A percentile compares a stretch with the other conserved stretches of the same genome.
These are phyloP conservation scores for Pandemis cinnamomeana DNA, from an alignment of 2,888 invertebrate genomes.

Conservation along the genomic window DNA sequence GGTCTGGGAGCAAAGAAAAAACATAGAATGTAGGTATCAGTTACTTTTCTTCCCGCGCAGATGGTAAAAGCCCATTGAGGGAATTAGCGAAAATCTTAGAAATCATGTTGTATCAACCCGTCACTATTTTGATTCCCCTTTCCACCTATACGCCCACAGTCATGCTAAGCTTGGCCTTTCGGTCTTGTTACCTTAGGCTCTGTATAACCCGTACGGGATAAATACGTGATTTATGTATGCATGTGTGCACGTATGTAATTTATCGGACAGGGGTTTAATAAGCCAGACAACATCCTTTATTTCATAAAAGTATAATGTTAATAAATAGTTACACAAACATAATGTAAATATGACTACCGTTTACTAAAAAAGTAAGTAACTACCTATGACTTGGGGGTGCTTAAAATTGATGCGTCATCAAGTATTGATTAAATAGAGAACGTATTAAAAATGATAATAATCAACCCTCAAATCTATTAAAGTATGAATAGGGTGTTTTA, in stretches of 20 bases:
- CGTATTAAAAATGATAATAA: conserved; percentile 16
- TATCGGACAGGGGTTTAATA: neutral
- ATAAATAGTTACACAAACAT: neutral
- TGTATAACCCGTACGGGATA: too few species aligned
- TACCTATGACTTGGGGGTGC: neutral
- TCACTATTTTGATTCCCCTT: too few species aligned
- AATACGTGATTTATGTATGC: too few species aligned
- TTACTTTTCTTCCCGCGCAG: too few species aligned
- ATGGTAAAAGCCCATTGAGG: too few species aligned
- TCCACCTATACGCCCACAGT: too few species aligned
- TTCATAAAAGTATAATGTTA: neutral
- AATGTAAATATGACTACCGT: neutral
- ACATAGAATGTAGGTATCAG: too few species aligned
- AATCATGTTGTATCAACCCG: too few species aligned
- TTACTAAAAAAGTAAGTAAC: neutral
- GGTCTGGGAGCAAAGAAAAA: too few species aligned
- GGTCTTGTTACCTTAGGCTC: too few species aligned
- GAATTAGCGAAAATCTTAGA: too few species aligned
- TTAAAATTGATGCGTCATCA: conserved; percentile 13
- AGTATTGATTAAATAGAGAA: conserved; percentile 11
- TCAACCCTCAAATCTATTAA: conserved; percentile 19
- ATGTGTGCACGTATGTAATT: neutral
- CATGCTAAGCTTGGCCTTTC: too few species aligned
- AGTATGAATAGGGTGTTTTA: conserved; percentile 13
- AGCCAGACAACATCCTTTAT: neutral